Evolutionary conservation across 2,797 vertebrate species (phyloP).

Genomic region (Thripadectes ignobilis): DNA sequence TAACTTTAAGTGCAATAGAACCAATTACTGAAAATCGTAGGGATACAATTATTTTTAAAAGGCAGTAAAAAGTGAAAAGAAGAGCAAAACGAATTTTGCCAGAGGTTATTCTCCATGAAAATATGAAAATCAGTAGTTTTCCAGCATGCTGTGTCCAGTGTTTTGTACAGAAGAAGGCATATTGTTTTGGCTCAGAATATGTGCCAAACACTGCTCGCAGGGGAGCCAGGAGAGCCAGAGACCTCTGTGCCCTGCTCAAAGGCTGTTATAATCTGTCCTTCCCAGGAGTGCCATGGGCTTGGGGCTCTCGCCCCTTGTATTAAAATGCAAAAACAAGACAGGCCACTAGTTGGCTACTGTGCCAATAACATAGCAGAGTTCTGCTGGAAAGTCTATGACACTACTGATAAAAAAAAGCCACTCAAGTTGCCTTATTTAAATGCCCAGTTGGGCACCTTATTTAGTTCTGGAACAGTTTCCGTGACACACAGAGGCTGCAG

Average conservation of each 20-base stretch:
- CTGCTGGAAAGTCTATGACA: neutral
- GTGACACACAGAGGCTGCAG: neutral
- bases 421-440: neutral
- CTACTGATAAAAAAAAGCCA: neutral
- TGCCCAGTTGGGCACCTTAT: accelerated
- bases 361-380: neutral
- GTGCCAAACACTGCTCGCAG: neutral
- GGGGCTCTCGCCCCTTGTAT: neutral
- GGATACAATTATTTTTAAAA: constrained; percentile 54
- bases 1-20: constrained; percentile 43
- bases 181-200: neutral
- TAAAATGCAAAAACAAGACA: neutral
- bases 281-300: neutral
- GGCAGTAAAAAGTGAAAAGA: constrained; percentile 18
- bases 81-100: constrained; percentile 45
- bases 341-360: neutral
- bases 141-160: neutral
- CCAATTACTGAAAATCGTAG: constrained; percentile 46
- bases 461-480: neutral
- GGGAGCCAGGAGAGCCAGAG: neutral
- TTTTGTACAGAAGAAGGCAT: neutral
- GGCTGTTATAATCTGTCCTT: neutral
- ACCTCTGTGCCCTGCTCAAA: neutral
- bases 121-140: constrained; percentile 13
- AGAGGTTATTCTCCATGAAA: constrained; percentile 3